Percentiles rank a stretch among this genome's conserved stretches.
These are phyloP conservation scores for Miltochrista miniata DNA, from an alignment of 2,888 invertebrate species.

Conservation along the genomic window DNA sequence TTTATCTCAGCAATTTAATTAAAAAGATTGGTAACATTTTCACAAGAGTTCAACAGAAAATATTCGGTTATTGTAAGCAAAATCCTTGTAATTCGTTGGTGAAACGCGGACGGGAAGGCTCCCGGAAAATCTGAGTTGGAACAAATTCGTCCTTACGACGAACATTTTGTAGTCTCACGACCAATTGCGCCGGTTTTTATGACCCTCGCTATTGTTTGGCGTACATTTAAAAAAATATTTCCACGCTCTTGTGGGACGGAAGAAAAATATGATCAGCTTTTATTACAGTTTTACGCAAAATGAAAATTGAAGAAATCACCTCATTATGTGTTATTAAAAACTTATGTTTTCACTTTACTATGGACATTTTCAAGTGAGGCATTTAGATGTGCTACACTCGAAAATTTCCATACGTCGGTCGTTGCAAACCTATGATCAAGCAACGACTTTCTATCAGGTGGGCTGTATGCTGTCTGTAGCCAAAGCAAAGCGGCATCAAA, in stretches of 20 bases:
- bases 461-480: too few species aligned
- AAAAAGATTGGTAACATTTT: constrained; percentile 58
- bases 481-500: too few species aligned
- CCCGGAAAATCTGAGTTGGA: constrained; percentile 48
- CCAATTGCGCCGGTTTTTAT: constrained; percentile 54
- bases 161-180: constrained; percentile 49
- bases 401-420: too few species aligned
- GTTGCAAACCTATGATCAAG: too few species aligned
- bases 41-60: constrained; percentile 42
- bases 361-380: too few species aligned
- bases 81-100: constrained; percentile 49
- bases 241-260: constrained; percentile 27
- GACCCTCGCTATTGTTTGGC: constrained; percentile 44
- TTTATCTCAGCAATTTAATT: constrained; percentile 58
- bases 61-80: constrained; percentile 56
- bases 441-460: too few species aligned
- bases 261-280: constrained; percentile 27
- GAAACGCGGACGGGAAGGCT: constrained; percentile 24
- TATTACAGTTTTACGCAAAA: constrained; percentile 12
- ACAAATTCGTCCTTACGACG: constrained; percentile 49
- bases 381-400: too few species aligned
- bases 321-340: neutral
- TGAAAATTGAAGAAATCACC: constrained; percentile 2
- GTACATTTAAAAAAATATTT: constrained; percentile 47
- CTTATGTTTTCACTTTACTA: too few species aligned